Evolutionary conservation across 2,888 invertebrate species (phyloP).

Genomic region (Pherbina coryleti): DNA sequence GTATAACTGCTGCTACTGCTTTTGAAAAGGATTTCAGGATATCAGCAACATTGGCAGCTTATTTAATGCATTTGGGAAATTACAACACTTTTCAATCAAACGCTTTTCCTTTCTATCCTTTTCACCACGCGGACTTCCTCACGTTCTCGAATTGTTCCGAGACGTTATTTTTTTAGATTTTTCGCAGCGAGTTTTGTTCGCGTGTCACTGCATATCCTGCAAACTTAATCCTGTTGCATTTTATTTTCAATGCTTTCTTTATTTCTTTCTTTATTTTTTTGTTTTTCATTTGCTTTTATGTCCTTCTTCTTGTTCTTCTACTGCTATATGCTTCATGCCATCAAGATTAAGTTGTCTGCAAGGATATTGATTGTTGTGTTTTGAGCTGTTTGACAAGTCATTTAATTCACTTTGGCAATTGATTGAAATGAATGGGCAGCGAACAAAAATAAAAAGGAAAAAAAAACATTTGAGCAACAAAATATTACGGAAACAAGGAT

Average conservation of each 20-base stretch:
- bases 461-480: background rate
- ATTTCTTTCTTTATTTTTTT: background rate
- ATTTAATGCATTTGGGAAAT: constrained; percentile 66
- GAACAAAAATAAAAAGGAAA: background rate
- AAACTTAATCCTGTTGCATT: constrained; percentile 33
- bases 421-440: background rate
- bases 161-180: background rate
- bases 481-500: too few species aligned
- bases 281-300: background rate
- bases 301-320: background rate
- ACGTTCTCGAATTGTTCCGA: background rate
- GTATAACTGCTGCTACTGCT: background rate
- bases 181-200: constrained; percentile 8
- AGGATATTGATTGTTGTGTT: constrained; percentile 25
- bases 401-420: constrained; percentile 3
- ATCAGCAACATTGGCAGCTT: constrained; percentile 47
- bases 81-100: constrained; percentile 68
- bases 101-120: constrained; percentile 20
- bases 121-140: background rate
- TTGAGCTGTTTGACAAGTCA: constrained; percentile 22
- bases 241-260: background rate
- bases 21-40: constrained; percentile 14
- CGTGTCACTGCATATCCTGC: constrained; percentile 15
- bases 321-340: background rate
- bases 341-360: constrained; percentile 30